phyloP scores from a whole-genome alignment of 2,113 vertebrate species.

The Siphamia tubifer region DNA sequence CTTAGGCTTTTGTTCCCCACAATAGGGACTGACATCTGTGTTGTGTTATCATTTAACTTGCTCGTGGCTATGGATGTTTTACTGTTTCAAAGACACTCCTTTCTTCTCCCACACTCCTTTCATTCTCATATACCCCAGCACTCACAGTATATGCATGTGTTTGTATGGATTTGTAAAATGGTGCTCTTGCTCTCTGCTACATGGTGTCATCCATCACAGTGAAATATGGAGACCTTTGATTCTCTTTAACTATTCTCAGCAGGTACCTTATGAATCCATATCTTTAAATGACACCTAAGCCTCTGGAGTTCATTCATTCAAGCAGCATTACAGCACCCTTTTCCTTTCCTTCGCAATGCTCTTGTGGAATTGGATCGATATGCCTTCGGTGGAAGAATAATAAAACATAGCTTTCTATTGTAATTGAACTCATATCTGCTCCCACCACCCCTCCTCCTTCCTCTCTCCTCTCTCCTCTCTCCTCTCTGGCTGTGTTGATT shows the following conservation, averaged over 20 bases:
- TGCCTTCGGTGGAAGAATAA: constrained; percentile 13
- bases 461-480: not conserved
- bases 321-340: not conserved
- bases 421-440: constrained; percentile 18
- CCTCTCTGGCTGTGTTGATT: constrained; percentile 48
- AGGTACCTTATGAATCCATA: constrained; percentile 10
- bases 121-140: not conserved
- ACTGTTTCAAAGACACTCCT: constrained; percentile 26
- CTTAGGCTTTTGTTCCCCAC: constrained; percentile 57
- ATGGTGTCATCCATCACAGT: not conserved
- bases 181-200: not conserved
- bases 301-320: constrained; percentile 26
- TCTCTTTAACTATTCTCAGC: not conserved
- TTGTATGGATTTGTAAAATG: not conserved
- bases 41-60: constrained; percentile 72
- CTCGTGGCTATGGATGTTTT: constrained; percentile 62
- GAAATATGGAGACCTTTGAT: not conserved
- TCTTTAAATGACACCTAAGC: not conserved
- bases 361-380: constrained; percentile 36
- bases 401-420: constrained; percentile 30
- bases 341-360: not conserved
- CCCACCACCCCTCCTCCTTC: not conserved
- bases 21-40: constrained; percentile 66
- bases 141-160: not conserved
- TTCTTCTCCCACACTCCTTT: not conserved